phyloP scores from a whole-genome alignment of 1,140 invertebrate species.

The Wasmannia auropunctata region DNA sequence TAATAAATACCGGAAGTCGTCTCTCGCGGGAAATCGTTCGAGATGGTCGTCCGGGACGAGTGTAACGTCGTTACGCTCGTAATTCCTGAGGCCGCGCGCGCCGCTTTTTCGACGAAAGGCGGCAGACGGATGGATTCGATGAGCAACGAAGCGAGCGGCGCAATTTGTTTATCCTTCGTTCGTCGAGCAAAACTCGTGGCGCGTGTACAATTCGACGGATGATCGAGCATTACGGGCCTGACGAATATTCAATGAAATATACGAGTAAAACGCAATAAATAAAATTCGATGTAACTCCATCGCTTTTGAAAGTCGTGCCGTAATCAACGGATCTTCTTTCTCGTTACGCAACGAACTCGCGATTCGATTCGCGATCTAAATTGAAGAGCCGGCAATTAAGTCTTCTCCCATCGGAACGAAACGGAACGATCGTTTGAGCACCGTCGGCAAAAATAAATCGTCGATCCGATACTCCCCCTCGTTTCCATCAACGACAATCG shows the following conservation, averaged over 20 bases:
- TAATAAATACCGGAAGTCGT: slow-evolving; percentile 28
- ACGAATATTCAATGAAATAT: background rate
- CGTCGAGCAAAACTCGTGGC: background rate
- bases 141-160: background rate
- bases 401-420: background rate
- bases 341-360: background rate
- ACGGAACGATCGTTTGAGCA: background rate
- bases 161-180: background rate
- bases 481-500: background rate
- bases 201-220: background rate
- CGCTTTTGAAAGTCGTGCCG: background rate
- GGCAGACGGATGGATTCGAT: background rate
- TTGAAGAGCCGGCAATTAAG: background rate
- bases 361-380: background rate
- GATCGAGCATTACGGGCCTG: background rate
- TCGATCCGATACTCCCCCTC: background rate
- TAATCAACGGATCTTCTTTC: background rate
- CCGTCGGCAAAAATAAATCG: background rate
- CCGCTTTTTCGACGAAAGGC: slow-evolving; percentile 1
- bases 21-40: slow-evolving; percentile 2
- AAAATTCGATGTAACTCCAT: background rate
- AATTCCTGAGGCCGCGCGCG: background rate
- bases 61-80: background rate
- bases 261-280: background rate
- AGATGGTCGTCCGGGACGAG: background rate